phyloP scores from a whole-genome alignment of 2,797 vertebrate species.

The Ctenopoma multispine region DNA sequence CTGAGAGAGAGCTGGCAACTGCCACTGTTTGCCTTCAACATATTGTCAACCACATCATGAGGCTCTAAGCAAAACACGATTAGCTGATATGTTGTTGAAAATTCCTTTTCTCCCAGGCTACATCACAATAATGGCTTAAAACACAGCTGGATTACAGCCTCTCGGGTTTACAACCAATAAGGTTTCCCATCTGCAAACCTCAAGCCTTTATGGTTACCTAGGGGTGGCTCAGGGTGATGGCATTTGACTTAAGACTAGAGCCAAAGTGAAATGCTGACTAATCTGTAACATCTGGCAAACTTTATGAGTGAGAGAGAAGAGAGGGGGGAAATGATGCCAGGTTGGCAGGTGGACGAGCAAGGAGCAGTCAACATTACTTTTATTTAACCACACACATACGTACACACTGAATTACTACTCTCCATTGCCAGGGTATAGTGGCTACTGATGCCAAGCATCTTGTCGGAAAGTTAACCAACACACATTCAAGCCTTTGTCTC shows the following conservation, averaged over 20 bases:
- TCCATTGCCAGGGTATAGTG: constrained; percentile 49
- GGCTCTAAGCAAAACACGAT: constrained; percentile 43
- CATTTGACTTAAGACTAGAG: constrained; percentile 74
- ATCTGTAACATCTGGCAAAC: constrained; percentile 76
- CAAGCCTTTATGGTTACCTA: constrained; percentile 77
- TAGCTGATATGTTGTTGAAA: constrained; percentile 61
- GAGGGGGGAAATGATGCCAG: constrained; percentile 55
- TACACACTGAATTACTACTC: constrained; percentile 47
- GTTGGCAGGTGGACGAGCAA: constrained; percentile 74
- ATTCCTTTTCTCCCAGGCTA: constrained; percentile 75
- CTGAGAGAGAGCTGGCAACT: constrained; percentile 40
- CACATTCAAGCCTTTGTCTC: constrained; percentile 20
- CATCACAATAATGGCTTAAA: constrained; percentile 64
- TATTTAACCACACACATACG: constrained; percentile 46
- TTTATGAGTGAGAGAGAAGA: constrained; percentile 61
- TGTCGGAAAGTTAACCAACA: constrained; percentile 44
- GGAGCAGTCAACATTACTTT: constrained; percentile 51
- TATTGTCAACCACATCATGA: constrained; percentile 51
- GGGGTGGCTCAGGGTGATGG: constrained; percentile 77
- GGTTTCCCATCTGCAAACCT: constrained; percentile 79
- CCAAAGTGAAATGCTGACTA: constrained; percentile 75
- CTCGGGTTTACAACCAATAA: constrained; percentile 74
- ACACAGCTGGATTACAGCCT: constrained; percentile 76
- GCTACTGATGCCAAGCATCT: constrained; percentile 47
- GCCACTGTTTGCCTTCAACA: constrained; percentile 49